Evolutionary conservation across 2,797 vertebrate genomes (phyloP).

Genomic region (Pempheris klunzingeri): DNA sequence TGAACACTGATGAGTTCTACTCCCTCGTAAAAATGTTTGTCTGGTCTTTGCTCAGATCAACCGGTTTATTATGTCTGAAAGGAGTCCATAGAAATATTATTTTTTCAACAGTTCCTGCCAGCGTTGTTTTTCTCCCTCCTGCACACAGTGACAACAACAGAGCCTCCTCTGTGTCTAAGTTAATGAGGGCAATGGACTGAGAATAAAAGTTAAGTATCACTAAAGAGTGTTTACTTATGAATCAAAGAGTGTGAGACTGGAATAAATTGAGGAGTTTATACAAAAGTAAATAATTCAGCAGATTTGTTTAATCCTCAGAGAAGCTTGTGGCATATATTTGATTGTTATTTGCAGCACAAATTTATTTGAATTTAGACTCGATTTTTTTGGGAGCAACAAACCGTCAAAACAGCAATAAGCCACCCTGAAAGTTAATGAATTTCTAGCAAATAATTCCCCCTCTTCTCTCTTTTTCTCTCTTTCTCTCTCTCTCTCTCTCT

Average conservation of each 20-base stretch:
- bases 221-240: constrained; percentile 69
- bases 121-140: constrained; percentile 8
- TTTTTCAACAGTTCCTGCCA: constrained; percentile 41
- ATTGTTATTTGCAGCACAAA: constrained; percentile 44
- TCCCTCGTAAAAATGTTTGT: constrained; percentile 66
- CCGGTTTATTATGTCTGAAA: constrained; percentile 60
- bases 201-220: constrained; percentile 62
- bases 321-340: constrained; percentile 33
- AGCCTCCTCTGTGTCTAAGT: constrained; percentile 45
- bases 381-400: constrained; percentile 41
- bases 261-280: constrained; percentile 64
- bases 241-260: constrained; percentile 54
- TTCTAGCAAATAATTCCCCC: constrained; percentile 25
- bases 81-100: constrained; percentile 51
- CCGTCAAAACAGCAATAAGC: constrained; percentile 33
- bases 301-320: constrained; percentile 55
- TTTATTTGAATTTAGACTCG: constrained; percentile 37
- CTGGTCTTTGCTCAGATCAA: constrained; percentile 59
- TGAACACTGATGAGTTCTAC: neutral
- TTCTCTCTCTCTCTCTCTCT: constrained; percentile 38
- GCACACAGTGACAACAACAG: constrained; percentile 38
- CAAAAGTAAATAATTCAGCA: constrained; percentile 67
- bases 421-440: constrained; percentile 18
- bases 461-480: neutral
- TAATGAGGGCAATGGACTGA: constrained; percentile 72